phyloP scores from a whole-genome alignment of 2,888 invertebrate genomes.

The Ennomos quercinarius region DNA sequence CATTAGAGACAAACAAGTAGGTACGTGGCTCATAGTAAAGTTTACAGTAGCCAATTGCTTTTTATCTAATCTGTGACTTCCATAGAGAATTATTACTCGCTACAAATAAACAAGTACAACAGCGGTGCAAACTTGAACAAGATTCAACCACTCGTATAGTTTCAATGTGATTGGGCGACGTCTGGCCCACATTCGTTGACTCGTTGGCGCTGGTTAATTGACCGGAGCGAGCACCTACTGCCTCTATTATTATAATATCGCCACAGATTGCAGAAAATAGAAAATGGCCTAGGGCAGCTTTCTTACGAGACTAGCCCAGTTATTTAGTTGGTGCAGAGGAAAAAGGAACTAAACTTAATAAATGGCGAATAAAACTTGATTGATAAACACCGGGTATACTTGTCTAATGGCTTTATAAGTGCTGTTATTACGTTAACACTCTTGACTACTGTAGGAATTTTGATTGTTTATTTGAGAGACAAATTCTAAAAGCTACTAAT shows the following conservation, averaged over 20 bases:
- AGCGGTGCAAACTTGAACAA: conserved; percentile 6
- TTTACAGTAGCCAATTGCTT: no score
- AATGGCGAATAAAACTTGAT: conserved; percentile 10
- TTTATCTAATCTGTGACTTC: no score
- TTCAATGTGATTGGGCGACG: conserved; percentile 58
- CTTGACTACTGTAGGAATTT: not conserved
- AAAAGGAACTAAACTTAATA: conserved; percentile 51
- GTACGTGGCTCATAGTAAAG: no score
- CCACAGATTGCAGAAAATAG: conserved; percentile 78
- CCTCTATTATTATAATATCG: conserved; percentile 75
- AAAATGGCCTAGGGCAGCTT: conserved; percentile 79
- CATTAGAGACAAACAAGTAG: no score
- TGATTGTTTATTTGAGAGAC: no score
- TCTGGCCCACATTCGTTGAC: conserved; percentile 56
- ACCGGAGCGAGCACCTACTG: conserved; percentile 63
- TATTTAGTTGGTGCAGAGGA: conserved; percentile 61
- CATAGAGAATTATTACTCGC: no score
- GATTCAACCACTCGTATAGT: conserved; percentile 37
- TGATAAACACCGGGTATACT: conserved; percentile 2
- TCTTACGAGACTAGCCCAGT: conserved; percentile 64
- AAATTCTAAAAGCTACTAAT: no score
- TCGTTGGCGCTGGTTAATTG: conserved; percentile 69
- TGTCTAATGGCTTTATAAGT: conserved; percentile 9
- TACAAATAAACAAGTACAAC: no score
- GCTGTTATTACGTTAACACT: conserved; percentile 2